Evolutionary conservation across 2,888 invertebrate species (phyloP).

Genomic region (Lapara coniferarum): DNA sequence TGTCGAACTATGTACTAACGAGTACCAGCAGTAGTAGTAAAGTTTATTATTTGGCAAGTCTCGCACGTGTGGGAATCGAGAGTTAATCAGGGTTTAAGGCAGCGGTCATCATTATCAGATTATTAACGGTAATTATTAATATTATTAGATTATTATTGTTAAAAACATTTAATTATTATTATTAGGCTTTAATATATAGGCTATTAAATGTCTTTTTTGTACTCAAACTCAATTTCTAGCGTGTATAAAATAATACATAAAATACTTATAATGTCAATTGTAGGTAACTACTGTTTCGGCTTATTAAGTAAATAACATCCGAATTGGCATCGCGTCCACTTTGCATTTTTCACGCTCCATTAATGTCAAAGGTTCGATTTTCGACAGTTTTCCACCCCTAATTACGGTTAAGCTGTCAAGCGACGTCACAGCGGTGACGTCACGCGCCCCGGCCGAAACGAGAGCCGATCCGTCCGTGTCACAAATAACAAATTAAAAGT

Average conservation of each 20-base stretch:
- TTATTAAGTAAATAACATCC: not conserved
- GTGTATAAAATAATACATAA: no score
- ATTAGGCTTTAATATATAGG: no score
- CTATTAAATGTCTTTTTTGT: no score
- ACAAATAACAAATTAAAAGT: slow-evolving; percentile 19
- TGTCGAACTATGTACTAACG: not conserved
- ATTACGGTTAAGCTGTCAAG: slow-evolving; percentile 14
- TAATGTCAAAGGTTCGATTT: slow-evolving; percentile 4
- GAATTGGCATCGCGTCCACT: not conserved
- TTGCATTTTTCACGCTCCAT: slow-evolving; percentile 15
- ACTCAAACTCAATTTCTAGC: no score
- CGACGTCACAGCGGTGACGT: slow-evolving; percentile 16
- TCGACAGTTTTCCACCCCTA: slow-evolving; percentile 21
- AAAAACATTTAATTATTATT: no score
- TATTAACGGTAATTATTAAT: no score
- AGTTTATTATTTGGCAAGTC: no score
- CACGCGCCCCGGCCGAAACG: slow-evolving; percentile 9
- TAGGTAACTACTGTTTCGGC: no score
- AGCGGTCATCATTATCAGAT: not conserved
- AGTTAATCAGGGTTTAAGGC: not conserved
- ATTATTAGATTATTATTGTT: no score
- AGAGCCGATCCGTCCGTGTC: slow-evolving; percentile 5
- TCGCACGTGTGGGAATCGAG: not conserved
- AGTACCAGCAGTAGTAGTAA: no score
- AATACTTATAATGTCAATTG: no score